Evolutionary conservation across 1,140 invertebrate genomes (phyloP).

Genomic region (Paramacrobiotus metropolitanus): DNA sequence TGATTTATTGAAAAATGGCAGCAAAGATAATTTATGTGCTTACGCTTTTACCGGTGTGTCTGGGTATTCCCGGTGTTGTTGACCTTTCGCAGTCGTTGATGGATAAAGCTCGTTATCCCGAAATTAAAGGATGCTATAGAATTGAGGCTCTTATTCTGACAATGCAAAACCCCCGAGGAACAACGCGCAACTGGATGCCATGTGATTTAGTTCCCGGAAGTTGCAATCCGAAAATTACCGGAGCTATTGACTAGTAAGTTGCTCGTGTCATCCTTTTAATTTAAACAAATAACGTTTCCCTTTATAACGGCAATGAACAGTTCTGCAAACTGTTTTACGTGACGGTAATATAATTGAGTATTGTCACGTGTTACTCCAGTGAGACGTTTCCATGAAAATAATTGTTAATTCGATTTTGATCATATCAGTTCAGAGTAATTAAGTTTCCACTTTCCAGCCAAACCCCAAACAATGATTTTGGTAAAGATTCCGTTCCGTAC

Average conservation of each 20-base stretch:
- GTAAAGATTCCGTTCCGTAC: slow-evolving; percentile 1
- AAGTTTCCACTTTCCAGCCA: background rate
- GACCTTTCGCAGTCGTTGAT: background rate
- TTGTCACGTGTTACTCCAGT: too few species aligned
- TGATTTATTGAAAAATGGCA: too few species aligned
- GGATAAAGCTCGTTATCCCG: background rate
- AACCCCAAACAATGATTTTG: background rate
- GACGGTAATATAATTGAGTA: too few species aligned
- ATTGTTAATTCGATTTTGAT: background rate
- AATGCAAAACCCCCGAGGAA: background rate
- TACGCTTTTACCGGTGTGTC: too few species aligned
- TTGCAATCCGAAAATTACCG: background rate
- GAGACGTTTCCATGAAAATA: too few species aligned
- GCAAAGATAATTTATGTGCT: too few species aligned
- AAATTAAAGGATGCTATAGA: background rate
- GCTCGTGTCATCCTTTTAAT: too few species aligned
- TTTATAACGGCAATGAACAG: too few species aligned
- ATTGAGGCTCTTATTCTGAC: background rate
- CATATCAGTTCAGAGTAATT: too few species aligned
- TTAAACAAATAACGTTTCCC: too few species aligned
- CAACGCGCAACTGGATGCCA: background rate
- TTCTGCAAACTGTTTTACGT: too few species aligned
- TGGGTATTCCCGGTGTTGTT: background rate
- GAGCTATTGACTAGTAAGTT: slow-evolving; percentile 2
- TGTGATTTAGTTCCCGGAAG: background rate